Base-by-base conservation (phyloP, 2,888 invertebrate genomes). In the Hoplodrina blanda region DNA sequence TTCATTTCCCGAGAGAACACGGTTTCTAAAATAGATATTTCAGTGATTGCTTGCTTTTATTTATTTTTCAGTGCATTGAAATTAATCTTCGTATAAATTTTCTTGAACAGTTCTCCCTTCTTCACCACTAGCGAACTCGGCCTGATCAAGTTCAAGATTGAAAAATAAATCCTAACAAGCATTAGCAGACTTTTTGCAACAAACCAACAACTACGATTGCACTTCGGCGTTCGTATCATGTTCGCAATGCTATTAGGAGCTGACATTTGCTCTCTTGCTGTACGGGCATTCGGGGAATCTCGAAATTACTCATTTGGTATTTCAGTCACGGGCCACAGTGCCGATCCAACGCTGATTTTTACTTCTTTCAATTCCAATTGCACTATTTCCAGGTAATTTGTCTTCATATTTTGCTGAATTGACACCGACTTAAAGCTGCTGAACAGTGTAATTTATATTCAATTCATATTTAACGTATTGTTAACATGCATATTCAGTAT, bases 341-440 rank as follows among this genome's bases (percentile, higher is more conserved):
- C 88, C 94, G 90, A 91, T 92, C 88, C 90, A 80, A 87, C 90
- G 92, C 93, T 95, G 95, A 95, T 96, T 96, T 96, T 95, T 95
- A 93, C 94, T 95, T 95, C 95, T 95, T 95, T 94, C 91, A 90
- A 94, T 94, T 93, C 93, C 94, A 85, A 94, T 93, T 93, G 94
- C 94, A 92, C 91, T 93, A 93, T 93, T 94, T 91, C 91, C 91
- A 88, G 84, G 92, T 91, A 94, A 95, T 94, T 95, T 94, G 91
- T 95, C 93, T 91, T 91, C 90, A 84, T 91, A 91, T 89, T 88
- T 87, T 78, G 82, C 78, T 87, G 83, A 84, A 88, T 85, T 73
- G 79, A 68, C 62, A 70, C 30, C 54, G n/a, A 62, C 46, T 65
- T 72, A 63, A 50, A 69, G 62, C 67, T 66, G 25, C 57, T 73